Conservation (phyloP, 2,113 vertebrate genomes). For the Micronycteris hirsuta region DNA sequence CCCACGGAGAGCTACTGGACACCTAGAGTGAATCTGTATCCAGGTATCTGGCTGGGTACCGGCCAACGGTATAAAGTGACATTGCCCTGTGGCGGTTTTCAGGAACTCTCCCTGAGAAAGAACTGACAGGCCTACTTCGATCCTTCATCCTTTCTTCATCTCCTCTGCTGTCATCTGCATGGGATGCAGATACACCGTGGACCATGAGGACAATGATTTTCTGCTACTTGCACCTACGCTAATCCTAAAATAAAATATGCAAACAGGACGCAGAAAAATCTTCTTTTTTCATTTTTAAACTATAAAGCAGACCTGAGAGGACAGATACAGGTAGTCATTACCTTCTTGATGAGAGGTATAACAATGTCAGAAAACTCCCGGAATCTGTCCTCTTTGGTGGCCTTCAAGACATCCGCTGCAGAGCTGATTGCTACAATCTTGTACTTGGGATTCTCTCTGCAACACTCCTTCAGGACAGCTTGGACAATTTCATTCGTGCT, state of each 20-base stretch:
- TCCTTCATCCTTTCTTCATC: neutral
- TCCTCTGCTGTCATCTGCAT: neutral
- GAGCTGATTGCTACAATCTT: constrained; percentile 92
- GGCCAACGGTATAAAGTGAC: neutral
- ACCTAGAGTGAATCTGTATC: neutral
- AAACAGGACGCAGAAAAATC: neutral
- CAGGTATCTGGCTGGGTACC: neutral
- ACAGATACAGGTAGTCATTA: constrained; percentile 53
- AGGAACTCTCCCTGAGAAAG: neutral
- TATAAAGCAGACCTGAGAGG: neutral
- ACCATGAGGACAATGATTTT: neutral
- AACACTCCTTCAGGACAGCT: constrained; percentile 92
- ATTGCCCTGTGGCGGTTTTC: neutral
- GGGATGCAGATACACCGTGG: neutral
- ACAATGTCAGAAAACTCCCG: constrained; percentile 88
- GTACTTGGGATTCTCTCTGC: constrained; percentile 92
- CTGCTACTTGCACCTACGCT: neutral
- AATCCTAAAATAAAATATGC: neutral
- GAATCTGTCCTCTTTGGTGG: constrained; percentile 91
- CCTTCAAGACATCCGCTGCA: constrained; percentile 86
- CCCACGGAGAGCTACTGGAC: neutral
- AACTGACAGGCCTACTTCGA: neutral
- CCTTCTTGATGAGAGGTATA: constrained; percentile 96
- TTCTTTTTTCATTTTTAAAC: neutral
- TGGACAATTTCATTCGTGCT: constrained; percentile 86